Evolutionary conservation across 2,113 vertebrate species (phyloP), one percentile per base, ranked within the genome.

Genomic region (Tichodroma muraria): DNA sequence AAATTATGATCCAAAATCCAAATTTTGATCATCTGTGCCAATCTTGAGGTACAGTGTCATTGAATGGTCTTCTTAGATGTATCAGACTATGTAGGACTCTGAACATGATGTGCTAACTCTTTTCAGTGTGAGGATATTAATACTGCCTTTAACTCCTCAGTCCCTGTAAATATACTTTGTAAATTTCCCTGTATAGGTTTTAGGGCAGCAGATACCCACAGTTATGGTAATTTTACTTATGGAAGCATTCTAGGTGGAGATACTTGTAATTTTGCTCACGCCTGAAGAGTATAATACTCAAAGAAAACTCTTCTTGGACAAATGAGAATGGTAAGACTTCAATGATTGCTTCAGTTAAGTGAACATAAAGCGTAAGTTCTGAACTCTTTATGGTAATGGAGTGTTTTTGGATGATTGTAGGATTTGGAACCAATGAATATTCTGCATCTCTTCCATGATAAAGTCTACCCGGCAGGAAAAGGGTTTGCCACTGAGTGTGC

Each of bases 331-430:
- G 44, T 94, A 85, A 84, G 66, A 65, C 56, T 78, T 79, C 30
- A 63, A 0, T 40, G 30, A 31, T 49, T 91, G 57, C 61, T 68
- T 66, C 69, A 37, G 22, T 66, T n/a, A 59, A 64, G 25, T 76
- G 56, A 85, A 60, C 21, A 38, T 54, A 49, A 75, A 78, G 20
- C 15, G 1, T 25, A 44, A 65, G 5, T 71, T 68, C 40, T 54
- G 68, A 92, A 40, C 35, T 81, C 64, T 85, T 63, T 64, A 24
- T 88, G 70, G 72, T 79, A 82, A 50, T 59, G 8, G 54, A 57
- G 78, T 97, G 64, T 97, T 97, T 80, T 98, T 98, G 97, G 70
- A 97, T 97, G 91, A 94, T 98, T 98, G 18, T 97, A 98, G 97
- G 98, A 95, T 80, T 85, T 97, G 97, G 96, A 97, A 54, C 78